A percentile compares a stretch with the other conserved stretches of the same genome.
These are phyloP conservation scores for Oncorhynchus keta DNA, from an alignment of 2,113 vertebrate species.

Conservation along the genomic window DNA sequence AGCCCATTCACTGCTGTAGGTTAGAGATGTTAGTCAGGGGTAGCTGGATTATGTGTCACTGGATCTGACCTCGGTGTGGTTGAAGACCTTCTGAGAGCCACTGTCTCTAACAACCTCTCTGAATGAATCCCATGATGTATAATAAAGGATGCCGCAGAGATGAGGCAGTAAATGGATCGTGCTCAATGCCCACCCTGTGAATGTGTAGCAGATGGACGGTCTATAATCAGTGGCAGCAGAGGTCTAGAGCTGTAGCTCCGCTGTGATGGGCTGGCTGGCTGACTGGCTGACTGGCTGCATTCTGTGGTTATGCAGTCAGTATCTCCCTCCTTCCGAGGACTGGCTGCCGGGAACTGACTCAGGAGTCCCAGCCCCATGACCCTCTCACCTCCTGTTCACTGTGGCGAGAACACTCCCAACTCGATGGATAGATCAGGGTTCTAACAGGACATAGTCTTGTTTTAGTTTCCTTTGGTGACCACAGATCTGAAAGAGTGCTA, in stretches of 20 bases:
- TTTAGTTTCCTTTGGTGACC: not conserved
- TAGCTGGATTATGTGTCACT: not conserved
- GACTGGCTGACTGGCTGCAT: not conserved
- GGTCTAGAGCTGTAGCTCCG: not conserved
- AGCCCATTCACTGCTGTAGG: slow-evolving; percentile 40
- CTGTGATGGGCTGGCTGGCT: not conserved
- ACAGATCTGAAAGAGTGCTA: no score
- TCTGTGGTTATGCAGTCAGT: not conserved
- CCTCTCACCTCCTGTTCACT: not conserved
- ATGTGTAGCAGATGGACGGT: slow-evolving; percentile 41
- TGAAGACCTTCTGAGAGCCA: not conserved
- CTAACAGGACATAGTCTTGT: not conserved
- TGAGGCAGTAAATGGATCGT: not conserved
- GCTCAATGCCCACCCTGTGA: not conserved
- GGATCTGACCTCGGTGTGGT: slow-evolving; percentile 5
- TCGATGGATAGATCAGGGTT: not conserved
- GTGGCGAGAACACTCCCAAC: no score
- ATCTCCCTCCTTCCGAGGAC: slow-evolving; percentile 41
- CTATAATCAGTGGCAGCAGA: slow-evolving; percentile 31
- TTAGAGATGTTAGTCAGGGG: slow-evolving; percentile 10
- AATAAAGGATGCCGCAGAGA: not conserved
- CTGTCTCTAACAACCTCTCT: not conserved
- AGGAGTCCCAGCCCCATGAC: slow-evolving; percentile 1
- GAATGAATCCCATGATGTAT: not conserved
- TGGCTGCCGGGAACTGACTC: slow-evolving; percentile 36